A percentile compares a stretch with the other conserved stretches of the same genome.
Evolutionary conservation across 2,113 vertebrate genomes (phyloP).

Genomic region (Copsychus sechellarum): DNA sequence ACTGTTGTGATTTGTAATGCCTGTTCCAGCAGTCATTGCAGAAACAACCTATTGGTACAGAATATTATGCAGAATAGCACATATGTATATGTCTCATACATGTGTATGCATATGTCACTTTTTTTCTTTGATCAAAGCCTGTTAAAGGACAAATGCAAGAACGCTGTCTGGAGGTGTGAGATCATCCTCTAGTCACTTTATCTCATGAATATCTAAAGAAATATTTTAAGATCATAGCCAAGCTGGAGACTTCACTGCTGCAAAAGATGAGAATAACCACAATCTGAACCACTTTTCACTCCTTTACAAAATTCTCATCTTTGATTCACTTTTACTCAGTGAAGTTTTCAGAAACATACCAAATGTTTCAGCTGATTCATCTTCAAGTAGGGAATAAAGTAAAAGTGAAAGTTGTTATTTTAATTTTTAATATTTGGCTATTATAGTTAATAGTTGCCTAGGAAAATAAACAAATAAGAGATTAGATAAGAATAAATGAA

Average conservation of each 20-base stretch:
- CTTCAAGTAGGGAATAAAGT: not conserved
- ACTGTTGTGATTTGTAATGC: not conserved
- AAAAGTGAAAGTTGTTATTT: not conserved
- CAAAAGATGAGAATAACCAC: not conserved
- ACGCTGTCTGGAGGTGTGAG: not conserved
- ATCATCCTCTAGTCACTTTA: not conserved
- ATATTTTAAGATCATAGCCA: not conserved
- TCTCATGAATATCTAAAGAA: not conserved
- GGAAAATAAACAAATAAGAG: not conserved
- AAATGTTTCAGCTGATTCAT: not conserved
- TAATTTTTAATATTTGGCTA: not conserved
- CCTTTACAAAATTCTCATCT: not conserved
- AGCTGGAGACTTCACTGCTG: not conserved
- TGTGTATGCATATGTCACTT: not conserved
- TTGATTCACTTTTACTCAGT: not conserved
- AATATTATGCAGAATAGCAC: not conserved
- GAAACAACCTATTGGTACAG: not conserved
- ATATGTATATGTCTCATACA: not conserved
- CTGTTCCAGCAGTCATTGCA: not conserved
- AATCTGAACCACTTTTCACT: not conserved
- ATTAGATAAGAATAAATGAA: constrained; percentile 49
- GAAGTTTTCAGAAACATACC: not conserved
- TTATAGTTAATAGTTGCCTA: not conserved
- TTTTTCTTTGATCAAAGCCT: not conserved
- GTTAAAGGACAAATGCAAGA: not conserved